Base-by-base conservation (phyloP, 1,140 invertebrate genomes). In the Andrena cerasifolii region DNA sequence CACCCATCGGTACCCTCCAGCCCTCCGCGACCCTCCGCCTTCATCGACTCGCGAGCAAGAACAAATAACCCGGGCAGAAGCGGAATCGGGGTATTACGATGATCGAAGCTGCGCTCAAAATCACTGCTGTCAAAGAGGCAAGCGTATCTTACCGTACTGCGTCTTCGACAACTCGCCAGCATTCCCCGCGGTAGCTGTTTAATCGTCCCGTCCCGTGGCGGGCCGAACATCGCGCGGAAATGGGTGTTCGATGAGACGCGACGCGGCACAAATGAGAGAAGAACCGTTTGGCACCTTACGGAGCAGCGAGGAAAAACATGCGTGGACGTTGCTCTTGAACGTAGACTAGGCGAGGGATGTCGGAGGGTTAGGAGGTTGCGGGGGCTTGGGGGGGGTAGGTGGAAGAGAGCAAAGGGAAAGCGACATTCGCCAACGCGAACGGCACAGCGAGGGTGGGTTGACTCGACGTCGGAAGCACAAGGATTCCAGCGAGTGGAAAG, bases 381-480 rank as follows among this genome's bases (percentile, higher is more conserved):
- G 21, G n/a, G 21, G 45, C 47, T 18, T 31, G n/a, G 36, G 24
- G 28, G 33, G n/a, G 33, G 43, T 14, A 36, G 47, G 47, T n/a
- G 31, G 28, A 53, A 28, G 21, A 26, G 24, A 63, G 36, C 40
- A 61, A 74, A 70, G 74, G 43, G 81, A 56, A 56, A 82, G 70
- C 65, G 81, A 84, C 80, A 62, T 71, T 76, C 79, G 79, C 81
- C 61, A 53, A 40, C 62, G 67, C 66, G 40, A 68, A 36, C 65
- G 61, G 49, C 62, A 61, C 28, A 68, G 49, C 18, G 51, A 68
- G 82, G 61, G 58, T 75, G 80, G 81, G 80, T 87, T 87, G 85
- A 87, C 86, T 87, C 85, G 74, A 74, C 74, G 81, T 81, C 76
- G 85, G 66, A 66, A 74, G 70, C 84, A 70, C 80, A 73, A 80